Percentiles rank a stretch among this genome's conserved stretches.
Conservation (phyloP, 2,888 invertebrate genomes). For the Smittia sp. region DNA sequence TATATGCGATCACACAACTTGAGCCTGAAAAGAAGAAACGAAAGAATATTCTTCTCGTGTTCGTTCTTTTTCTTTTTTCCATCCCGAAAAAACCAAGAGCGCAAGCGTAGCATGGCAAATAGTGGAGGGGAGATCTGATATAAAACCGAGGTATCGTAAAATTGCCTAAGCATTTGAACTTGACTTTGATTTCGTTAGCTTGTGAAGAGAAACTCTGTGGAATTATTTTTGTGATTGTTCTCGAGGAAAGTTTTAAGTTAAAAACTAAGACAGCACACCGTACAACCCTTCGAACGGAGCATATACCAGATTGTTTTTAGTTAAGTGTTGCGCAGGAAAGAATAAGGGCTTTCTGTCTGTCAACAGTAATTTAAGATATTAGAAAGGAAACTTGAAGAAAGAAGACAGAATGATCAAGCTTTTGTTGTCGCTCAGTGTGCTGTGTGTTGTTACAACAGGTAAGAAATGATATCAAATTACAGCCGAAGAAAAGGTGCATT, state of each 20-base stretch:
- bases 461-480: conserved; percentile 38
- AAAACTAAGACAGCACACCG: not conserved
- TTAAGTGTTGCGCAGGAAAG: not conserved
- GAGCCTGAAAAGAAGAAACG: conserved; percentile 18
- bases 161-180: conserved; percentile 38
- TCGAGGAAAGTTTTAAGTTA: not conserved
- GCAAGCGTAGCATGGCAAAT: not conserved
- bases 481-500: not conserved
- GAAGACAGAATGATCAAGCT: conserved; percentile 38
- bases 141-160: conserved; percentile 39
- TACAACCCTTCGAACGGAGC: not conserved
- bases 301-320: no score
- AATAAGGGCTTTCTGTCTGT: not conserved
- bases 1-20: conserved; percentile 35
- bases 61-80: not conserved
- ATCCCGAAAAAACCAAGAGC: conserved; percentile 24
- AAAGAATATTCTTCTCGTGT: conserved; percentile 1
- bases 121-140: conserved; percentile 36
- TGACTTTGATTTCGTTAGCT: conserved; percentile 41
- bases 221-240: not conserved
- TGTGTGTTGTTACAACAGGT: conserved; percentile 41
- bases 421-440: conserved; percentile 35
- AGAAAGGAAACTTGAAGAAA: conserved; percentile 29
- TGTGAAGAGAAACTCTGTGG: not conserved
- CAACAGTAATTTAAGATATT: conserved; percentile 28